phyloP scores from a whole-genome alignment of 2,888 invertebrate species.

The Rhagonycha fulva region DNA sequence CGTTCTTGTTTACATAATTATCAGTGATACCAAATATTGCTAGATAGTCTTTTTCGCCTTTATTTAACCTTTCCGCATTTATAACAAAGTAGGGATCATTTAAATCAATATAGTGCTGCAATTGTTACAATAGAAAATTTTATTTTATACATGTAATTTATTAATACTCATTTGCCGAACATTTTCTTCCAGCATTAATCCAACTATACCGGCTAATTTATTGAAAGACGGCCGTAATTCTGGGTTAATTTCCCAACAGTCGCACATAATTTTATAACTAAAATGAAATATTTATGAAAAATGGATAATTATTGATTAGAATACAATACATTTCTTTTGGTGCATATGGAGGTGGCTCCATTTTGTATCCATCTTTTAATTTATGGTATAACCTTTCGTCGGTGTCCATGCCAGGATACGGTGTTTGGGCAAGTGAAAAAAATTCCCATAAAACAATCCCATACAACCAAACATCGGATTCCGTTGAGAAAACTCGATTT shows the following conservation, averaged over 20 bases:
- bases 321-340: constrained; percentile 61
- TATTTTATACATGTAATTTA: neutral
- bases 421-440: constrained; percentile 76
- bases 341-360: constrained; percentile 85
- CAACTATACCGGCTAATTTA: constrained; percentile 73
- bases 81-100: neutral
- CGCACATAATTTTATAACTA: constrained; percentile 78
- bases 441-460: no score
- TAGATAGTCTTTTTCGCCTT: neutral
- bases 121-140: neutral
- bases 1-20: no score
- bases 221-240: constrained; percentile 78
- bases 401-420: constrained; percentile 82
- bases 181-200: constrained; percentile 78
- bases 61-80: neutral
- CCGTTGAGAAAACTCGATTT: no score
- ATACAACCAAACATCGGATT: no score
- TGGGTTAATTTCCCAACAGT: constrained; percentile 86
- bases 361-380: constrained; percentile 82
- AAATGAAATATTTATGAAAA: neutral
- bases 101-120: neutral
- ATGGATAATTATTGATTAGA: no score
- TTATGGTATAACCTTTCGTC: constrained; percentile 72
- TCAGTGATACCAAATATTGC: neutral
- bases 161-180: constrained; percentile 69